Conservation (phyloP, 1,140 invertebrate species). For the Drosophila suzukii region DNA sequence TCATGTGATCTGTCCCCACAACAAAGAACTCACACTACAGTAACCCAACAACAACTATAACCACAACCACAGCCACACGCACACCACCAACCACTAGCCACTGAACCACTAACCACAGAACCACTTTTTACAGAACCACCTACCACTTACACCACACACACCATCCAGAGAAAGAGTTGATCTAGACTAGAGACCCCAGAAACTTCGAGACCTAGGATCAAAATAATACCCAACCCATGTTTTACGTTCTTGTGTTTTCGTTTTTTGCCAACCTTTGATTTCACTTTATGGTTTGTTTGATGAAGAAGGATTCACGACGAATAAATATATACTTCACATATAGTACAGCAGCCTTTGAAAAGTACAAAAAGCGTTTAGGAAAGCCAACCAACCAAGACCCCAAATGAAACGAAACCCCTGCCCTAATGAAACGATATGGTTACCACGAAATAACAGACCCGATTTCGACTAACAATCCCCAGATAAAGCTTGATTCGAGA, state of each 20-base stretch:
- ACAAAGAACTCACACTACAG: slow-evolving; percentile 32
- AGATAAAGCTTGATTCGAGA: slow-evolving; percentile 10
- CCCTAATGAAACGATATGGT: slow-evolving; percentile 1
- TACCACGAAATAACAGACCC: slow-evolving; percentile 15
- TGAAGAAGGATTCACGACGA: slow-evolving; percentile 63
- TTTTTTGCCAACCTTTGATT: slow-evolving; percentile 56
- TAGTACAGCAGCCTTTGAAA: slow-evolving; percentile 78
- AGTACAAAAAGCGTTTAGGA: slow-evolving; percentile 44
- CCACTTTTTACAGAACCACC: slow-evolving; percentile 7
- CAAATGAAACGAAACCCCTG: slow-evolving; percentile 10
- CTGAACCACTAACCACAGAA: slow-evolving; percentile 12
- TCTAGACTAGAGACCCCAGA: slow-evolving; percentile 42
- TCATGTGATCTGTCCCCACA: slow-evolving; percentile 71
- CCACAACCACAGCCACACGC: slow-evolving; percentile 12
- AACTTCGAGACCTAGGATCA: slow-evolving; percentile 39
- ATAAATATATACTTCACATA: slow-evolving; percentile 81
- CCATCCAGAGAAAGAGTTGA: slow-evolving; percentile 45
- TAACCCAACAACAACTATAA: slow-evolving; percentile 6
- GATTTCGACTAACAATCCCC: slow-evolving; percentile 27
- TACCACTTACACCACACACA: slow-evolving; percentile 24
- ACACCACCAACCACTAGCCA: slow-evolving; percentile 17
- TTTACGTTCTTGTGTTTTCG: slow-evolving; percentile 60
- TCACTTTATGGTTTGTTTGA: slow-evolving; percentile 54
- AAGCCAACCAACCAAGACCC: slow-evolving; percentile 32
- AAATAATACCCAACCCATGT: slow-evolving; percentile 39